A percentile compares a stretch with the other conserved stretches of the same genome.
Conservation (phyloP, 1,140 invertebrate species). For the Cepaea nemoralis region DNA sequence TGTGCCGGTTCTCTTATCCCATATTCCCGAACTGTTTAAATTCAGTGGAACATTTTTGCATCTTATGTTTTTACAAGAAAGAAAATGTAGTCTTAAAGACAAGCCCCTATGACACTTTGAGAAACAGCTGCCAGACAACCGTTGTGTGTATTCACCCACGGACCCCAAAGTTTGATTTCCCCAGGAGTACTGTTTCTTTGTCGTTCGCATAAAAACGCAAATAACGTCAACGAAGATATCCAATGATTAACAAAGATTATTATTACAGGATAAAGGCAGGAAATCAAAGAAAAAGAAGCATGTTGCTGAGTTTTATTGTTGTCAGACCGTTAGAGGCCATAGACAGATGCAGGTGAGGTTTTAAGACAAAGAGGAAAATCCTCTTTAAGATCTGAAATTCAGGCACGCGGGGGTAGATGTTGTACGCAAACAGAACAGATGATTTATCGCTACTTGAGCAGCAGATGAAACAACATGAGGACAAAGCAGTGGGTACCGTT, state of each 20-base stretch:
- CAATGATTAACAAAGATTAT: conserved; percentile 38
- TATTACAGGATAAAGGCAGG: conserved; percentile 36
- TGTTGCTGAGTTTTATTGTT: conserved; percentile 33
- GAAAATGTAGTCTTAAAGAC: conserved; percentile 24
- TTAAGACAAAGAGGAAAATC: conserved; percentile 34
- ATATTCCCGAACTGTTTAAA: neutral
- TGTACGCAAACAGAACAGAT: conserved; percentile 39
- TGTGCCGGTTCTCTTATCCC: neutral
- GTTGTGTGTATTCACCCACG: conserved; percentile 2
- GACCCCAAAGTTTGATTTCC: conserved; percentile 13
- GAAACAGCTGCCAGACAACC: conserved; percentile 39
- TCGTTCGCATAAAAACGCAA: conserved; percentile 38
- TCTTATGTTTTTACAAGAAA: conserved; percentile 20
- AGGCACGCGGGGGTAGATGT: conserved; percentile 35
- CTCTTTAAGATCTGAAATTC: conserved; percentile 27
- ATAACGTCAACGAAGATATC: conserved; percentile 38
- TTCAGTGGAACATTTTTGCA: conserved; percentile 9
- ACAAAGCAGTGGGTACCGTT: conserved; percentile 40
- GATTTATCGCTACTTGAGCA: conserved; percentile 41
- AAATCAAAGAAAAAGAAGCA: conserved; percentile 38
- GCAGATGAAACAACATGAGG: conserved; percentile 38
- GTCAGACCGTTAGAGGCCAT: conserved; percentile 35
- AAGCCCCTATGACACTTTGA: conserved; percentile 37
- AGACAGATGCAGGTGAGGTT: conserved; percentile 33
- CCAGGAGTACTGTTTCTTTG: conserved; percentile 28